Base-by-base conservation (phyloP, 1,140 invertebrate genomes). In the Bombus turneri region DNA sequence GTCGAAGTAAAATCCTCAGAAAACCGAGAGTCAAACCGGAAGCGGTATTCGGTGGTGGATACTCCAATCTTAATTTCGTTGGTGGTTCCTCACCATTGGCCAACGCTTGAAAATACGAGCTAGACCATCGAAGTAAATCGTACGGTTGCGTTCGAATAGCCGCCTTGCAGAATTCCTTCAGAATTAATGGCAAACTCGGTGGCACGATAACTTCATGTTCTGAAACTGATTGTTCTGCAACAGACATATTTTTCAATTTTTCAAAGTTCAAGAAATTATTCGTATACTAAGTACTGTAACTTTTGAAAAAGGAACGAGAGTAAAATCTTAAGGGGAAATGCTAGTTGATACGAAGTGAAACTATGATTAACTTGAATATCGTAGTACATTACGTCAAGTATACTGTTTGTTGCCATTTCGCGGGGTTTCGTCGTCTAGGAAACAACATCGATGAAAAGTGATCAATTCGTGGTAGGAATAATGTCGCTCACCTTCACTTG, bases 111-210 rank as follows among this genome's bases (percentile, higher is more conserved):
- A 98, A 98, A 92, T 98, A 98, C 4, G 97, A 96, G 41, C 96
- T 97, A 3, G 98, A 98, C 98, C 98, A 99, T 83, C 96, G 96
- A 0, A 99, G 95, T 0, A 99, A 95, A 95, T 99, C 98, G 83
- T 97, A 97, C 0, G 98, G 98, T 92, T 99, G 98, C 31, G 98
- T 98, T 89, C 98, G 96, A 71, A 99, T 98, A 1, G 98, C 98
- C 37, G 98, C 98, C 96, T 99, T 99, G 31, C 98, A 98, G 92
- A 98, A 99, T 91, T 98, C 96, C 93, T 98, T 98, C 31, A 99
- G 93, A 73, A 99, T 97, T 88, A 97, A 97, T 0, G 98, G 98
- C 91, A 98, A 96, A 83, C 96, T 97, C 22, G 97, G 97, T 10
- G 98, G 98, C 85, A 98, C 97, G 85, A 96, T 96, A 47, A 98